Evolutionary conservation across 92 coral and sea anemone species (phyloP).

Genomic region (Phymanthus crucifer): DNA sequence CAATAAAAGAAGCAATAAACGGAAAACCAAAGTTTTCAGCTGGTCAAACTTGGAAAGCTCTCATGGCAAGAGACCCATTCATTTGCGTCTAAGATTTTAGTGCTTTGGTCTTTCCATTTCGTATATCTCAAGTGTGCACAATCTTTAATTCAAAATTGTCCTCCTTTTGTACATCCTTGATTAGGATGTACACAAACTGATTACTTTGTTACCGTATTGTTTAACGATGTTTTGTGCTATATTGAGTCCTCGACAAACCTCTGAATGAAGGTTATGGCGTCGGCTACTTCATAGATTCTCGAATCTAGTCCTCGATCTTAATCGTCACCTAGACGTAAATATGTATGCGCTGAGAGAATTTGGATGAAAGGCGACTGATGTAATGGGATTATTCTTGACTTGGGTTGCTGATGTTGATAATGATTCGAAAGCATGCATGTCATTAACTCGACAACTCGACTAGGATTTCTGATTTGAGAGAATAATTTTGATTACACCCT

Average conservation of each 20-base stretch:
- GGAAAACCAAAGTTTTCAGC: not conserved
- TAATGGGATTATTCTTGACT: not conserved
- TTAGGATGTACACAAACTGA: not conserved
- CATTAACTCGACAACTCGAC: not conserved
- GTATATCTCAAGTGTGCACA: not conserved
- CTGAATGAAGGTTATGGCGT: not conserved
- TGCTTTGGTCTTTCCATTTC: not conserved
- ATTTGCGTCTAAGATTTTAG: not conserved
- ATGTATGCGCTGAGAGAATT: not conserved
- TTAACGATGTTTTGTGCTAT: not conserved
- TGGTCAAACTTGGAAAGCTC: not conserved
- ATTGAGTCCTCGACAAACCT: not conserved
- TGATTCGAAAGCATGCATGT: not conserved
- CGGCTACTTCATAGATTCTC: not conserved
- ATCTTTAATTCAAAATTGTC: not conserved
- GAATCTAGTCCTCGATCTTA: not conserved
- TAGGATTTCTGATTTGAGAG: not conserved
- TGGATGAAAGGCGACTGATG: not conserved
- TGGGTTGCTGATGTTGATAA: not conserved
- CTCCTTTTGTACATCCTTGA: not conserved
- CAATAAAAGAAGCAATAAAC: slow-evolving; percentile 16
- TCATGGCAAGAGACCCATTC: not conserved
- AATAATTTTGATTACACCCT: not conserved
- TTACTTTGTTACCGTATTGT: not conserved
- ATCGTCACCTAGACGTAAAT: not conserved